A percentile compares a stretch with the other conserved stretches of the same genome.
Evolutionary conservation across 2,113 vertebrate species (phyloP).

Genomic region (Microtus pennsylvanicus): DNA sequence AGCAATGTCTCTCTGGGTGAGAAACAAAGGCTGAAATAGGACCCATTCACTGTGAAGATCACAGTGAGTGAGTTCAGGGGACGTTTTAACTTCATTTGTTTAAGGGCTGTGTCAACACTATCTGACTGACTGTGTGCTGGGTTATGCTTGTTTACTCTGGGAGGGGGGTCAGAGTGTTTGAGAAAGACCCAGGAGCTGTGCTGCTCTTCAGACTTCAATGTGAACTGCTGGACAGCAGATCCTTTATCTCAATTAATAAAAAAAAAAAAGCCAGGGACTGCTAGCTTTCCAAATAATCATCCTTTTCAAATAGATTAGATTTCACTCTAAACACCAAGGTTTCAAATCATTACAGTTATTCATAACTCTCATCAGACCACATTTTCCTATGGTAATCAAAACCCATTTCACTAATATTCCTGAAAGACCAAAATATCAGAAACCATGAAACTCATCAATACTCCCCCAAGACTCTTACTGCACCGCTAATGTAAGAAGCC

Average conservation of each 20-base stretch:
- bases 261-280: not conserved
- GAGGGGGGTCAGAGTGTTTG: not conserved
- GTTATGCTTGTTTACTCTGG: not conserved
- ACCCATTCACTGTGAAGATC: not conserved
- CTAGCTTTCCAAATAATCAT: not conserved
- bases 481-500: not conserved
- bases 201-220: not conserved
- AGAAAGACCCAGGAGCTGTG: not conserved
- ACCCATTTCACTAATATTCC: not conserved
- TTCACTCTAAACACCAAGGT: not conserved
- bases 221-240: not conserved
- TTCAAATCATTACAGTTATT: not conserved
- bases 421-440: not conserved
- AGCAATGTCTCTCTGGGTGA: not conserved
- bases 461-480: not conserved
- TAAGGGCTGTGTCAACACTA: not conserved
- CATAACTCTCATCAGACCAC: not conserved
- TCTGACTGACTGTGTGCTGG: not conserved
- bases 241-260: not conserved
- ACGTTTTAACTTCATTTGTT: not conserved
- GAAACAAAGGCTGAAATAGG: not conserved
- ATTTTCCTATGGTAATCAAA: not conserved
- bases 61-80: not conserved
- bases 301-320: constrained; percentile 5
- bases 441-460: constrained; percentile 3